These are phyloP conservation scores for Atherinosoma microstoma DNA, from an alignment of 2,797 vertebrate species.

Conservation along the genomic window DNA sequence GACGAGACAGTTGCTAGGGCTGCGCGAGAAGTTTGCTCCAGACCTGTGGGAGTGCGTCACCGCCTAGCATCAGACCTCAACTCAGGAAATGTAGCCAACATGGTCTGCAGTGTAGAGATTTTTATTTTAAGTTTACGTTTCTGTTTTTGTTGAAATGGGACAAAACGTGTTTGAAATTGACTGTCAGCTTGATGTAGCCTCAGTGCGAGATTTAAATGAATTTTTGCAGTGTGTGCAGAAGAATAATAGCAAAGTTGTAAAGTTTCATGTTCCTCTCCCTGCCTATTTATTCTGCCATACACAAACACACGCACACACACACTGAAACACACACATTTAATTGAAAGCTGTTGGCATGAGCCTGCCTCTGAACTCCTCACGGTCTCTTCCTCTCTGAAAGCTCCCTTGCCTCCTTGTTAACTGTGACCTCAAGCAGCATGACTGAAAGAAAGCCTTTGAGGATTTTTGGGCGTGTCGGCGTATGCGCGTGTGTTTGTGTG, in stretches of 20 bases:
- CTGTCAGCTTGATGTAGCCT: neutral
- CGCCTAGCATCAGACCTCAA: conserved; percentile 7
- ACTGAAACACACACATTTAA: neutral
- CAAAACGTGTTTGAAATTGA: neutral
- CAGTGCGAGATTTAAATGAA: neutral
- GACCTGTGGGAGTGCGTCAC: conserved; percentile 46
- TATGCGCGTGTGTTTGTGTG: conserved; percentile 17
- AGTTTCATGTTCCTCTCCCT: neutral
- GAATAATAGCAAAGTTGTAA: neutral
- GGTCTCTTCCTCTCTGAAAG: neutral
- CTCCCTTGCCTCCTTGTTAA: conserved; percentile 12
- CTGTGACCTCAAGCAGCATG: conserved; percentile 15
- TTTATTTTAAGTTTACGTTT: neutral
- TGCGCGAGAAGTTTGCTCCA: conserved; percentile 29
- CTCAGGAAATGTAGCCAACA: neutral
- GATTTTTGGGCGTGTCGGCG: conserved; percentile 21
- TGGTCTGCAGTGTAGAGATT: neutral
- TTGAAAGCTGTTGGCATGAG: conserved; percentile 6
- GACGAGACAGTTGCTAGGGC: conserved; percentile 30
- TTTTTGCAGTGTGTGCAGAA: neutral
- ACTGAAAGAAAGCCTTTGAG: conserved; percentile 18
- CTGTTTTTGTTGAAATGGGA: neutral
- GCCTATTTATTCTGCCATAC: neutral
- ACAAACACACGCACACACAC: neutral
- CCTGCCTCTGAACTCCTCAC: neutral